Conservation (phyloP, 1,140 invertebrate species). For the Pseudomyrmex pallidus region DNA sequence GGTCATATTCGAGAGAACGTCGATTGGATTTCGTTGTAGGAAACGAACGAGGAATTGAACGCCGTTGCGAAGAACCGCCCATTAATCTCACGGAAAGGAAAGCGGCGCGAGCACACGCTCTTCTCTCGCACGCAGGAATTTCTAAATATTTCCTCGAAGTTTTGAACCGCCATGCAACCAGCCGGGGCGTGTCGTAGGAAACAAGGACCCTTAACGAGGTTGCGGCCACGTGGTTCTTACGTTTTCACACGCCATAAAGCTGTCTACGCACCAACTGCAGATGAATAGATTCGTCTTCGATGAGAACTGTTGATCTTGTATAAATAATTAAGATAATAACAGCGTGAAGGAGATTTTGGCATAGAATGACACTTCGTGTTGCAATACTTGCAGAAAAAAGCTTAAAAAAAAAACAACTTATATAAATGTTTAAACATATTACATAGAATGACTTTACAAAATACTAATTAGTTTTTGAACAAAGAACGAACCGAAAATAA, state of each 20-base stretch:
- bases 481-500: not conserved
- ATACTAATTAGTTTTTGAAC: not conserved
- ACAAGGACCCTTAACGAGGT: constrained; percentile 46
- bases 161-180: not conserved
- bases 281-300: constrained; percentile 47
- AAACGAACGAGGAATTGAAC: constrained; percentile 29
- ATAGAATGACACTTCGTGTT: not conserved
- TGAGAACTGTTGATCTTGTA: constrained; percentile 32
- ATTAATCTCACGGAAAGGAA: constrained; percentile 52
- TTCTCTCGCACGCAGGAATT: constrained; percentile 36
- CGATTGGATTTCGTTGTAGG: constrained; percentile 13
- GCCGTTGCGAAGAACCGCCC: constrained; percentile 25
- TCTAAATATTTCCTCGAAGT: constrained; percentile 46
- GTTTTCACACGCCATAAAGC: constrained; percentile 81
- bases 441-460: not conserved
- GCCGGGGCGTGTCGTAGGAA: constrained; percentile 39
- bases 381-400: not conserved
- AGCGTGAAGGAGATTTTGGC: not conserved
- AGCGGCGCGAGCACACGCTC: constrained; percentile 11
- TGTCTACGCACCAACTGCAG: constrained; percentile 68
- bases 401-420: not conserved
- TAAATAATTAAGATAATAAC: constrained; percentile 42
- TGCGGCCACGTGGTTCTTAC: constrained; percentile 70
- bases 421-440: constrained; percentile 1
- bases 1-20: not conserved